Base-by-base conservation (phyloP, 1,140 invertebrate genomes). In the Pseudomyrmex concolor region DNA sequence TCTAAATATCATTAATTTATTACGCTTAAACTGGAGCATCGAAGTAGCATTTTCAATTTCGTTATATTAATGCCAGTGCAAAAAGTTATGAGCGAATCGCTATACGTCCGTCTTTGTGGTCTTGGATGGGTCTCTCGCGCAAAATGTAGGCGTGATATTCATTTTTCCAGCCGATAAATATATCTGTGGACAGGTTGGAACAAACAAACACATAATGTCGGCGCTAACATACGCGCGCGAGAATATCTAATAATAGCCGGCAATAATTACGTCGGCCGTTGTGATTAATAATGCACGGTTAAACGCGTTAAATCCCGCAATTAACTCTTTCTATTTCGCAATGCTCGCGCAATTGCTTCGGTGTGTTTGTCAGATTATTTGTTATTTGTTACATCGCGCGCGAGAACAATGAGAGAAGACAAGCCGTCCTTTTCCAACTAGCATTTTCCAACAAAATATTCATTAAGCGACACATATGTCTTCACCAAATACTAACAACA, bases 131-230 rank as follows among this genome's bases (percentile, higher is more conserved):
- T 77, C 63, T 55, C 63, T 55, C 50, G 72, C 72, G 85, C 86
- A 78, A 87, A 87, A 86, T 86, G 80, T 87, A 86, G 72, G 86
- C 86, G 86, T 86, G 76, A 86, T 87, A 82, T 77, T 87, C 25
- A 57, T 57, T 63, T 76, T 85, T 84, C 48, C n/a, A 51, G 59
- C 55, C 64, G 76, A 85, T 85, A 85, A 81, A 86, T 85, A 82
- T 85, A 85, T 82, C 83, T 77, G 25, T 62, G 54, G 57, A 68
- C 59, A 54, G 70, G 71, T 60, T 25, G 84, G 68, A 64, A 66
- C 62, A 25, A n/a, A 57, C 74, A 19, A 55, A 64, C 63, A 22
- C 72, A 45, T 72, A 74, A 51, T 62, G 48, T 82, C 22, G 19
- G 70, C 57, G 70, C 71, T 82, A 76, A 74, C 25, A 59, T 74